Conservation (phyloP, 2,888 invertebrate species). For the Trichopoda pennipes region DNA sequence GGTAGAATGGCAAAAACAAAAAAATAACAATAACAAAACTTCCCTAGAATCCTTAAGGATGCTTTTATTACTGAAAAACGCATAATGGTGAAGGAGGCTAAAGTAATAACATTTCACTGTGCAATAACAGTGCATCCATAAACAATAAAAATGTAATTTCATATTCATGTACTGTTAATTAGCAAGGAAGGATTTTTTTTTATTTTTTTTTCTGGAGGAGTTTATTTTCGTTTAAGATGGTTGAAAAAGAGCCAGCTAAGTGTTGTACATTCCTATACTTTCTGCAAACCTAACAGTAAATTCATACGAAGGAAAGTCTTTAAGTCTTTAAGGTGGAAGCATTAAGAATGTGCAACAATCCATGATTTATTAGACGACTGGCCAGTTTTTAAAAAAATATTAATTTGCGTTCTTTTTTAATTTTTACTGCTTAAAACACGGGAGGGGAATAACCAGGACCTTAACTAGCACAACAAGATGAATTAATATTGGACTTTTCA, state of each 20-base stretch:
- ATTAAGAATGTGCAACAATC: no score
- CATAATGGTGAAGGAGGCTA: slow-evolving; percentile 1
- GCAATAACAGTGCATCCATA: slow-evolving; percentile 40
- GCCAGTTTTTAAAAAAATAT: no score
- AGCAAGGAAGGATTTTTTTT: slow-evolving; percentile 49
- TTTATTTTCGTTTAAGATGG: slow-evolving; percentile 27
- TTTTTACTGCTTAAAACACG: no score
- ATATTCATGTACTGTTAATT: slow-evolving; percentile 64
- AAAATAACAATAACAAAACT: slow-evolving; percentile 17
- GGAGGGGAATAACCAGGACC: no score
- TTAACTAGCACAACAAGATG: no score
- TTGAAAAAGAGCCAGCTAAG: slow-evolving; percentile 10
- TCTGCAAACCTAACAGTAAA: background rate
- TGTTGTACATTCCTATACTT: slow-evolving; percentile 47
- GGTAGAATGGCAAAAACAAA: slow-evolving; percentile 24
- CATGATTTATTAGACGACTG: no score
- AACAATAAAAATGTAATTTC: slow-evolving; percentile 55
- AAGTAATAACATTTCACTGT: slow-evolving; percentile 41
- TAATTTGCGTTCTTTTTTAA: no score
- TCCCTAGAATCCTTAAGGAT: slow-evolving; percentile 50
- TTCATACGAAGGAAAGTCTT: background rate
- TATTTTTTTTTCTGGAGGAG: background rate
- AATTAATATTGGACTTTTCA: no score
- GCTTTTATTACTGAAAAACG: slow-evolving; percentile 36
- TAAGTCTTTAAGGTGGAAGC: no score